Evolutionary conservation across 1,140 invertebrate species (phyloP), one percentile per base, ranked within the genome.

Genomic region (Colletes gigas): DNA sequence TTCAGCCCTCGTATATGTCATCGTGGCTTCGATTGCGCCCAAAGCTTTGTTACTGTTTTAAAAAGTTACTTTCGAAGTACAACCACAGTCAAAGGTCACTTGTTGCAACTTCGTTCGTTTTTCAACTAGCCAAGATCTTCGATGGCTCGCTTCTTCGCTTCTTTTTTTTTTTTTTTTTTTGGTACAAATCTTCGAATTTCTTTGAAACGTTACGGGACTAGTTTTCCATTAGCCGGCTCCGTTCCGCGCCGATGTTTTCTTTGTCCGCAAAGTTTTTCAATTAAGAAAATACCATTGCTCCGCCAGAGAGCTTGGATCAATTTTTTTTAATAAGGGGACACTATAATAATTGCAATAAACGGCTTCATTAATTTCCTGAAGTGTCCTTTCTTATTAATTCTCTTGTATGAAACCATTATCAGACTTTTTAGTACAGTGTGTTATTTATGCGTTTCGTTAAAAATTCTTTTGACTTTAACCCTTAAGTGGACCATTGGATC

Each of bases 51-150:
- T 21, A 57, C 39, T 50, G 39, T 55, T 44, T 19, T 19, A 17
- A 55, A 1, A 57, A 76, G 62, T 76, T 67, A 14, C 63, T 67
- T 9, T 8, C 1, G 6, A 19, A 52, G 44, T 73, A 73, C 6
- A 14, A 21, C 44, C 44, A 21, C 21, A 3, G 44, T 21, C 8
- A 67, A n/a, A 19, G 63, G 39, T 67, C 73, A 67, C 63, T 76
- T 47, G 63, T 50, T 67, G 50, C 73, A 21, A 67, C 62, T 67
- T 76, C 39, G 50, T 55, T 9, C 52, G 50, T 75, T 75, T 47
- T 76, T 57, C 30, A 57, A 67, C 9, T 39, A 39, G 0, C 15
- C 15, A 19, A 76, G 50, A 76, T 67, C 67, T 67, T 76, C 55
- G 8, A 9, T 6, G n/a, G 9, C 17, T n/a, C 6, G 8, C n/a